Evolutionary conservation across 2,888 invertebrate genomes (phyloP).

Genomic region (Baronia brevicornis): DNA sequence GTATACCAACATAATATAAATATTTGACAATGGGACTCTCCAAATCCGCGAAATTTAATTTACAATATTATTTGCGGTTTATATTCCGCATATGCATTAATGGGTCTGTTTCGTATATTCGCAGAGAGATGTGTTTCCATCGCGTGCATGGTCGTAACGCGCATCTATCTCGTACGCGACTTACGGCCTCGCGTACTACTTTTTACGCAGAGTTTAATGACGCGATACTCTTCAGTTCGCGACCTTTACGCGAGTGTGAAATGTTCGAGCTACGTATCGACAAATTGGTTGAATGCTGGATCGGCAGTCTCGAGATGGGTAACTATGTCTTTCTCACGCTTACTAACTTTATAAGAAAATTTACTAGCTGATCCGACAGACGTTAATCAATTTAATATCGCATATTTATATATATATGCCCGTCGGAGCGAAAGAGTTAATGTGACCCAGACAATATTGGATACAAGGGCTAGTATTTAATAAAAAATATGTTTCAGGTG

Average conservation of each 20-base stretch:
- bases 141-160: conserved; percentile 93
- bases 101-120: conserved; percentile 18
- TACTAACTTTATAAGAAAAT: no score
- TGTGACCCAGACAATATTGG: no score
- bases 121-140: conserved; percentile 89
- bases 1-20: no score
- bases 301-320: conserved; percentile 93
- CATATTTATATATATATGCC: no score
- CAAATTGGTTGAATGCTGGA: conserved; percentile 94
- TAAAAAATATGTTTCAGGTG: conserved; percentile 69
- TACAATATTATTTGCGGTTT: not conserved
- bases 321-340: conserved; percentile 11
- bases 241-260: conserved; percentile 91
- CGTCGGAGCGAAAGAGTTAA: no score
- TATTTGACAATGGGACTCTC: no score
- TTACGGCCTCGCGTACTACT: conserved; percentile 90
- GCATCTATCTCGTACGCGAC: conserved; percentile 86
- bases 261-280: conserved; percentile 94
- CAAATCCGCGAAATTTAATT: no score
- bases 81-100: not conserved
- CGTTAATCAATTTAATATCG: no score
- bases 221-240: conserved; percentile 92
- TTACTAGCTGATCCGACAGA: no score
- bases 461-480: not conserved
- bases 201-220: conserved; percentile 95